A percentile compares a stretch with the other conserved stretches of the same genome.
phyloP scores from a whole-genome alignment of 2,113 vertebrate genomes.

The Chloroceryle aenea region DNA sequence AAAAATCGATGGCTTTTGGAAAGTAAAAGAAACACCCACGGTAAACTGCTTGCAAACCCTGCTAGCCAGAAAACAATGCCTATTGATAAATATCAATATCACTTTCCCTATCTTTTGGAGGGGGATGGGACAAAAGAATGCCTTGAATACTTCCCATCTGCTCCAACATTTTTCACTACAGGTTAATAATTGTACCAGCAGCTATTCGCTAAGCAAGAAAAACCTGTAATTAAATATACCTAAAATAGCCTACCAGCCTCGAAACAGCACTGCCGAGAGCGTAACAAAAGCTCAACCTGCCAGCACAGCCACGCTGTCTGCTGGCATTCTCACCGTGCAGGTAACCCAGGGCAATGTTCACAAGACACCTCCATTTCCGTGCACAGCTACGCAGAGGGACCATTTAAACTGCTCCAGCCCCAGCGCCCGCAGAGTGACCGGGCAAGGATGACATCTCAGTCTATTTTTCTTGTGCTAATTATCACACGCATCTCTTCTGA shows the following conservation, averaged over 20 bases:
- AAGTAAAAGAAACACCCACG: not conserved
- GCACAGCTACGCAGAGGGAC: not conserved
- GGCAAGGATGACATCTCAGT: accelerated
- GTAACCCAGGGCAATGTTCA: accelerated
- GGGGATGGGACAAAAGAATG: not conserved
- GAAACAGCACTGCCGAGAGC: not conserved
- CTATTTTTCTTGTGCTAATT: not conserved
- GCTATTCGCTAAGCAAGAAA: not conserved
- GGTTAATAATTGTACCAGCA: not conserved
- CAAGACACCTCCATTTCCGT: not conserved
- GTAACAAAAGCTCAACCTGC: not conserved
- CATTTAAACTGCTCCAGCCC: not conserved
- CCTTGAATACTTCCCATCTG: not conserved
- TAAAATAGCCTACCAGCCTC: not conserved
- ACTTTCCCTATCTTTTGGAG: not conserved
- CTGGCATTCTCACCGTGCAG: not conserved
- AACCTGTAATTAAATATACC: not conserved
- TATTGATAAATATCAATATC: not conserved
- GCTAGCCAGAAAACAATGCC: not conserved
- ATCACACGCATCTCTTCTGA: not conserved
- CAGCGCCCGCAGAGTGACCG: not conserved
- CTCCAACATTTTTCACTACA: not conserved
- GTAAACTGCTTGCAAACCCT: not conserved
- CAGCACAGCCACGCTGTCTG: not conserved
- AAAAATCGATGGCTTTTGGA: constrained; percentile 62